These are phyloP conservation scores for Nephrotoma guestfalica DNA, from an alignment of 2,888 invertebrate genomes.

Conservation along the genomic window DNA sequence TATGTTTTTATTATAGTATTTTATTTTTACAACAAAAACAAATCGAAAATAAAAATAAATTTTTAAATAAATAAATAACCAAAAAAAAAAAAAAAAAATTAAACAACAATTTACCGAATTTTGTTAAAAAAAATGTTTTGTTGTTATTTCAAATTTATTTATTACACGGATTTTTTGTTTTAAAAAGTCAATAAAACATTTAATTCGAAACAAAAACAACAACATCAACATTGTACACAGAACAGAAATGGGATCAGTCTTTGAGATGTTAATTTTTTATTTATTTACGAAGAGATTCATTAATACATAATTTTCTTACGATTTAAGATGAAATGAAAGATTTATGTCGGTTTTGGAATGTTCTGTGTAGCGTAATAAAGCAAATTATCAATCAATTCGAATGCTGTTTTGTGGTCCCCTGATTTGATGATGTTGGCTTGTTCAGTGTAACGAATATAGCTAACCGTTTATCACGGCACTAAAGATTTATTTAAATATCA, in stretches of 20 bases:
- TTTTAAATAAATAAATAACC: not conserved
- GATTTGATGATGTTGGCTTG: not conserved
- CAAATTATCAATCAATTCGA: not conserved
- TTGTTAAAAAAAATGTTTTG: not conserved
- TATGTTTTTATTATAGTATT: not conserved
- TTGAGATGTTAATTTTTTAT: not conserved
- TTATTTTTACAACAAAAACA: not conserved
- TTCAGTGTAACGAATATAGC: no score
- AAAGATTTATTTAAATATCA: no score
- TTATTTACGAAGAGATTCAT: not conserved
- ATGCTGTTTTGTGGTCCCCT: not conserved
- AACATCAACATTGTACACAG: not conserved
- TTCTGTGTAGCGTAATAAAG: not conserved
- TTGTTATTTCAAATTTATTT: not conserved
- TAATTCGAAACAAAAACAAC: not conserved
- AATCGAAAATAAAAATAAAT: not conserved
- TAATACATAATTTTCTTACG: not conserved
- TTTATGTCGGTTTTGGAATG: not conserved
- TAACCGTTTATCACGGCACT: no score
- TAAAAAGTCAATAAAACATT: not conserved
- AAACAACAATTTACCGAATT: not conserved
- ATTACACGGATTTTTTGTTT: not conserved
- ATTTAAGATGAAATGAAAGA: not conserved
- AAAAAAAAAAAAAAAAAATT: not conserved
- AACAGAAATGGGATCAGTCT: not conserved